phyloP scores from a whole-genome alignment of 2,888 invertebrate species.

The Apamea sordens region DNA sequence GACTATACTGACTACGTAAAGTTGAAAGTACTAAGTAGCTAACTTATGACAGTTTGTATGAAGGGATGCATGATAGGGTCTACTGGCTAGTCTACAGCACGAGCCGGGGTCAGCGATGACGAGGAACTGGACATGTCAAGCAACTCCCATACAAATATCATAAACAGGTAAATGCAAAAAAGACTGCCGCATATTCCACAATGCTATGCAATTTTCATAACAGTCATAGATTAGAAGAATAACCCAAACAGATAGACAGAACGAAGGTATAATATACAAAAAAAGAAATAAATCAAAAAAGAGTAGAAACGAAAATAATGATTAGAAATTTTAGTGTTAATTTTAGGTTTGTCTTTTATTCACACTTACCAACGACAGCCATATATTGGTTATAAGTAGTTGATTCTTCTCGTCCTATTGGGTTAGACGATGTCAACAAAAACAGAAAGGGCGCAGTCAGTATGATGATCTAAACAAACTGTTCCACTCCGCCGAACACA shows the following conservation, averaged over 20 bases:
- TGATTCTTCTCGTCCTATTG: slow-evolving; percentile 98
- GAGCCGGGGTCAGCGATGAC: slow-evolving; percentile 77
- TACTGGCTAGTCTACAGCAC: slow-evolving; percentile 82
- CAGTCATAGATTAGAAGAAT: slow-evolving; percentile 82
- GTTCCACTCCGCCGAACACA: slow-evolving; percentile 83
- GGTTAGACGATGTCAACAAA: slow-evolving; percentile 93
- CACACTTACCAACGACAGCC: slow-evolving; percentile 98
- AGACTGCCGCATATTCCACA: slow-evolving; percentile 90
- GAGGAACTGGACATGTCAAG: slow-evolving; percentile 77
- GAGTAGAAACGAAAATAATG: slow-evolving; percentile 80
- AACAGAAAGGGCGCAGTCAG: slow-evolving; percentile 91
- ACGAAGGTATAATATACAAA: slow-evolving; percentile 72
- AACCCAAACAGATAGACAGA: slow-evolving; percentile 72
- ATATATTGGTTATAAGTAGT: slow-evolving; percentile 98
- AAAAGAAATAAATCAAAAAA: slow-evolving; percentile 76
- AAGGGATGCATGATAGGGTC: slow-evolving; percentile 84
- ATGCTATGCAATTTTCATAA: slow-evolving; percentile 88
- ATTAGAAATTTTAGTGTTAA: slow-evolving; percentile 88
- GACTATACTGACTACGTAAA: slow-evolving; percentile 52
- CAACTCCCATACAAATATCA: slow-evolving; percentile 78
- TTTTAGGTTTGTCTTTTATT: slow-evolving; percentile 89
- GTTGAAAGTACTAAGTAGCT: slow-evolving; percentile 61
- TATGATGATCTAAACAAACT: slow-evolving; percentile 86
- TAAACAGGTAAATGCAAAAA: slow-evolving; percentile 72
- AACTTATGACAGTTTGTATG: slow-evolving; percentile 74